Evolutionary conservation across 2,888 invertebrate species (phyloP), one percentile per base, ranked within the genome.

Genomic region (Nomada lathburiana): DNA sequence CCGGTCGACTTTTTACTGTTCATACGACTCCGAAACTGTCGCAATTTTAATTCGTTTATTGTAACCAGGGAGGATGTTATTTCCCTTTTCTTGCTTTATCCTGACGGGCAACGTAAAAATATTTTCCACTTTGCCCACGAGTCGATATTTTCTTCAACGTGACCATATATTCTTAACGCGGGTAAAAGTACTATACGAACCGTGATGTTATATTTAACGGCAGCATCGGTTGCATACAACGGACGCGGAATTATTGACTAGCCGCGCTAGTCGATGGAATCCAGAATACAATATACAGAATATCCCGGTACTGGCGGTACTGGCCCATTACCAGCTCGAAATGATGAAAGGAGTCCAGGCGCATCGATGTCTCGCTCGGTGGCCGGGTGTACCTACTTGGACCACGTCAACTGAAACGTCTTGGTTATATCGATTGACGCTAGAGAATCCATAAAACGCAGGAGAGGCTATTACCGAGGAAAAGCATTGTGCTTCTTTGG

Each of bases 241-340:
- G 69, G 69, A 44, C 79, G 80, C 68, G 65, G 63, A 76, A 78
- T 78, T 86, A 85, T 83, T 47, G 65, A 59, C 65, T 59, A 50
- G 7, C 20, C 60, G 18, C 42, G 55, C 53, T 53, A 72, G 74
- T 42, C 55, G 63, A 50, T 60, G 67, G 70, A 73, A 78, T 72
- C 26, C 69, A 73, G 70, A 52, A 70, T 74, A 73, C 62, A 67
- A 65, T 63, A 55, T 42, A 53, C 26, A 23, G 78, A 62, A 65
- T 62, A 77, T 73, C 73, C 57, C 64, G 72, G n/a, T n/a, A n/a
- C n/a, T n/a, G n/a, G 74, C 42, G 76, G 73, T 78, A 80, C 84
- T 65, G 80, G 82, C 74, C 87, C 86, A 88, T 88, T 88, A 86
- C 80, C 77, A 65, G 60, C 70, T 72, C n/a, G 20, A 60, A 57